These are phyloP conservation scores for Hirudinaria manillensis DNA, from an alignment of 2,888 invertebrate species.

Conservation along the genomic window DNA sequence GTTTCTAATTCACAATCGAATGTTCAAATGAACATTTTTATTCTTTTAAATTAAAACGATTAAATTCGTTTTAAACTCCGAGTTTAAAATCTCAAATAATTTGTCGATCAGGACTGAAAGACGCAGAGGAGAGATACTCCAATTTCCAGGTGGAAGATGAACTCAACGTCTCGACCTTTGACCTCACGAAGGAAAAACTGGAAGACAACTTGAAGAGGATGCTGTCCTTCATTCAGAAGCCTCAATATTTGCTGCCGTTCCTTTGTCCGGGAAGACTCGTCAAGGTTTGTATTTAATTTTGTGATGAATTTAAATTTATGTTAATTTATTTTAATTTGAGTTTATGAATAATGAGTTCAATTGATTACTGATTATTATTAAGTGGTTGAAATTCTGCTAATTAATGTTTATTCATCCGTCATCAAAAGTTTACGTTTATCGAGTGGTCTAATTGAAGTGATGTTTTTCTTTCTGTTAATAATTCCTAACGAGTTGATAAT, in stretches of 20 bases:
- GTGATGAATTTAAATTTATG: not conserved
- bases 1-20: not conserved
- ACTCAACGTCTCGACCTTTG: slow-evolving; percentile 71
- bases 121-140: slow-evolving; percentile 45
- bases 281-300: slow-evolving; percentile 62
- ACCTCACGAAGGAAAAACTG: slow-evolving; percentile 75
- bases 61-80: not conserved
- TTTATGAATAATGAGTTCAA: not conserved
- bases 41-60: not conserved
- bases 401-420: too few species aligned
- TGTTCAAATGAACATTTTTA: not conserved
- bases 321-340: not conserved
- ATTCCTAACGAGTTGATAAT: not conserved
- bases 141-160: slow-evolving; percentile 65
- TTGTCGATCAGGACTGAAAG: slow-evolving; percentile 45
- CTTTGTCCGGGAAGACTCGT: slow-evolving; percentile 87
- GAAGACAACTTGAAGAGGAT: slow-evolving; percentile 70
- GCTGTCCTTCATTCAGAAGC: slow-evolving; percentile 71
- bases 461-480: too few species aligned
- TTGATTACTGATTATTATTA: not conserved
- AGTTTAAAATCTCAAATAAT: slow-evolving; percentile 3
- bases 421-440: too few species aligned
- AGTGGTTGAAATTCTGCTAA: not conserved
- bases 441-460: too few species aligned
- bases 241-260: slow-evolving; percentile 84